Evolutionary conservation across 1,140 invertebrate genomes (phyloP), one percentile per base, ranked within the genome.

Genomic region (Drosophila sucinea): DNA sequence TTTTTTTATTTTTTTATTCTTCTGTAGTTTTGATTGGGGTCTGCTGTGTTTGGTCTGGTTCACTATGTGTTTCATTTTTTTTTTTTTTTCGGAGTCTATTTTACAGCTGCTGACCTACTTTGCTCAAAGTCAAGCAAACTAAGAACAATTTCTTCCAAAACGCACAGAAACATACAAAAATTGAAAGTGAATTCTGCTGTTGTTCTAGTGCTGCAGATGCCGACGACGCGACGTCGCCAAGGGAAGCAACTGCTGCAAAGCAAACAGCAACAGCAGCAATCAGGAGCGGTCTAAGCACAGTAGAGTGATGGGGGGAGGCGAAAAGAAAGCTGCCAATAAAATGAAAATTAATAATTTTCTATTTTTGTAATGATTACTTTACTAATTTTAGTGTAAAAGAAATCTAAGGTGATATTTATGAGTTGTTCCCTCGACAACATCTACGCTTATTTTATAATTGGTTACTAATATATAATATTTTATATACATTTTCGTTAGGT

Each of bases 91-190:
- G 76, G 73, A 77, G 82, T 86, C 82, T 85, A 79, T 86, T 83
- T 87, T 86, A 87, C 82, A 86, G 83, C 82, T 87, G 84, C 83
- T 89, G 83, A 87, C 83, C 83, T 82, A 87, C 69, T 89, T 87
- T 69, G 65, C 79, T 63, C 80, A 89, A 87, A 87, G 83, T 87
- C 83, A 87, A 87, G 64, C 63, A 78, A 64, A 51, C 44, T 51
- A 51, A 77, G 74, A 77, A 83, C 80, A 25, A 77, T 73, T 80
- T 84, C 72, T 82, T 76, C 75, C 70, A 58, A 58, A 70, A 80
- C 75, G 79, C 80, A 79, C 76, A 71, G 23, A 81, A 54, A 57
- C 33, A 44, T 35, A 17, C 60, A 56, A 73, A 76, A 77, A 87
- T 89, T 87, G 79, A 87, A 87, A 87, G 84, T 87, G 79, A 87